Conservation (phyloP, 2,797 vertebrate genomes). For the Cephalopachus bancanus region DNA sequence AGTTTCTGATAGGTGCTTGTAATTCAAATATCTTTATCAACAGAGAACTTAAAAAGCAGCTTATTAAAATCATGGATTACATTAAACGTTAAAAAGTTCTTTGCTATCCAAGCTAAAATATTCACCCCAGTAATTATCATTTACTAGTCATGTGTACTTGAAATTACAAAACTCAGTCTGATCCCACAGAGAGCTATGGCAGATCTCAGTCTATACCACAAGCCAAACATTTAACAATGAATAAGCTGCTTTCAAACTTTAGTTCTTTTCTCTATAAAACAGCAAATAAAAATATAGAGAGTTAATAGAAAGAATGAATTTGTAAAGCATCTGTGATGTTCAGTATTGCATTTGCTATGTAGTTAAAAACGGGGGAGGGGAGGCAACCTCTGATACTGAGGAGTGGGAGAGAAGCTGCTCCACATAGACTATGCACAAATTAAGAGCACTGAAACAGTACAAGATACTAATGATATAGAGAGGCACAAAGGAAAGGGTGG, state of each 20-base stretch:
- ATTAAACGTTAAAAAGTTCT: not conserved
- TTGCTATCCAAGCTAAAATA: conserved; percentile 23
- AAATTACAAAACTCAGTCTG: not conserved
- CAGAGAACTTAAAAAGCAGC: not conserved
- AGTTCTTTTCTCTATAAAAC: not conserved
- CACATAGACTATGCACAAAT: conserved; percentile 4
- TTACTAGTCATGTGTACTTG: not conserved
- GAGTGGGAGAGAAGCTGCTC: not conserved
- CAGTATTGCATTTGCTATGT: not conserved
- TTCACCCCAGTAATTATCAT: not conserved
- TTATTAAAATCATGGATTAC: not conserved
- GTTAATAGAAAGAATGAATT: not conserved
- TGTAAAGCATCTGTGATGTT: conserved; percentile 10
- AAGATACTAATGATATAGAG: not conserved
- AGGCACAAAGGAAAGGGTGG: not conserved
- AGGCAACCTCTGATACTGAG: not conserved
- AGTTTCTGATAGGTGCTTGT: not conserved
- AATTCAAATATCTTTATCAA: not conserved
- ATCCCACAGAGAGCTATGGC: not conserved
- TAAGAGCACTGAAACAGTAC: not conserved
- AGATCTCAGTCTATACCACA: not conserved
- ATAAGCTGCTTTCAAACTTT: not conserved
- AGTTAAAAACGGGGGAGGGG: not conserved
- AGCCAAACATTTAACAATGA: not conserved
- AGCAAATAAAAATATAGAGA: not conserved